phyloP scores from a whole-genome alignment of 2,797 vertebrate genomes.

The Lindbergichthys nudifrons region DNA sequence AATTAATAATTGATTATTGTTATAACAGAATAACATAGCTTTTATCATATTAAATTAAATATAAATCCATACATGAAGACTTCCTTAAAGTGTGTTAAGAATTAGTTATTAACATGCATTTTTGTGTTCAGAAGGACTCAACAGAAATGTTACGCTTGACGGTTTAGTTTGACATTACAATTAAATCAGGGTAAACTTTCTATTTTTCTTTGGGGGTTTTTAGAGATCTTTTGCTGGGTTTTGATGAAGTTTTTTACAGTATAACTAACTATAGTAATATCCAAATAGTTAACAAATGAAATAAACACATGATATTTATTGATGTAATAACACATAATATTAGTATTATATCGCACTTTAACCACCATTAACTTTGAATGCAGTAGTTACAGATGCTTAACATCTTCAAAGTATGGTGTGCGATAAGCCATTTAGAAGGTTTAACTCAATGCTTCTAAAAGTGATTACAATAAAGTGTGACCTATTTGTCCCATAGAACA shows the following conservation, averaged over 20 bases:
- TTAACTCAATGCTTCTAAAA: neutral
- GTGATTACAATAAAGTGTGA: neutral
- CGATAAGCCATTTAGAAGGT: neutral
- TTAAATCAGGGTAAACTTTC: neutral
- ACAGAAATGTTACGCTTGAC: neutral
- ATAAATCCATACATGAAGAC: neutral
- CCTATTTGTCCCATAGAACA: neutral
- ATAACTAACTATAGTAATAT: too few species aligned
- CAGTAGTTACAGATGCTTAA: conserved; percentile 1
- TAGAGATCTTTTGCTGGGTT: too few species aligned
- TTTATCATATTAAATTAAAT: neutral
- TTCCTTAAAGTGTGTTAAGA: neutral
- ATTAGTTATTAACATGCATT: neutral
- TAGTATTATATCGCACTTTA: neutral
- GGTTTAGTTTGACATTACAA: neutral
- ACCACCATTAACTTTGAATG: neutral
- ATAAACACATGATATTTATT: neutral
- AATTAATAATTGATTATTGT: conserved; percentile 5
- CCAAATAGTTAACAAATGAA: neutral
- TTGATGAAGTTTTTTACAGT: too few species aligned
- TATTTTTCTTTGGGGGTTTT: neutral
- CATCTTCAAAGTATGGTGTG: neutral
- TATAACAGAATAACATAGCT: neutral
- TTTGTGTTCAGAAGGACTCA: neutral
- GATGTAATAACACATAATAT: neutral